phyloP scores from a whole-genome alignment of 2,797 vertebrate species.

The Limnodromus scolopaceus region DNA sequence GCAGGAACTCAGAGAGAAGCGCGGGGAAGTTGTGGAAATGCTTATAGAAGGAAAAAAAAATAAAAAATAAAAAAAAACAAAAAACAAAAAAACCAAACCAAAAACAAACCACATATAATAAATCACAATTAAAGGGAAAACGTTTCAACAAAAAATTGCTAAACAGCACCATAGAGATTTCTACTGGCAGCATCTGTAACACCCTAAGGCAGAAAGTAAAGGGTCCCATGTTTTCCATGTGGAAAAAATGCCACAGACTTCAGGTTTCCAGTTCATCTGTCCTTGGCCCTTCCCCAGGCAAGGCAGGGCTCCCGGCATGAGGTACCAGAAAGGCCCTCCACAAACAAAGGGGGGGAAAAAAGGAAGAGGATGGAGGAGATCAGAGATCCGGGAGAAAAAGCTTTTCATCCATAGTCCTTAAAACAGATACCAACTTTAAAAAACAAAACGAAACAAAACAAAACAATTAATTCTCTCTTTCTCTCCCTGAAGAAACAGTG shows the following conservation, averaged over 20 bases:
- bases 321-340: not conserved
- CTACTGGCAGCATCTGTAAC: constrained; percentile 45
- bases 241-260: not conserved
- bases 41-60: not conserved
- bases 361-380: accelerated
- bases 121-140: constrained; percentile 21
- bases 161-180: constrained; percentile 60
- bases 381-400: not conserved
- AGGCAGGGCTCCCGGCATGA: not conserved
- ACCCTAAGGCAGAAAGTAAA: not conserved
- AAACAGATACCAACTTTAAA: not conserved
- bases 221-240: not conserved
- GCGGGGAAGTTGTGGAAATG: not conserved
- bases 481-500: not conserved
- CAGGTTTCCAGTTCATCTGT: constrained; percentile 9
- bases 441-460: not conserved
- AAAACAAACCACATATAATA: not conserved
- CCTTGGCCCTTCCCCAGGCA: not conserved
- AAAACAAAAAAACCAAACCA: not conserved
- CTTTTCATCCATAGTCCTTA: not conserved
- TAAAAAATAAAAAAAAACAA: too few relatives aligned
- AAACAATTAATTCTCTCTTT: not conserved
- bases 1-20: not conserved
- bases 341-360: not conserved
- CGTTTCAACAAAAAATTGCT: not conserved